These are phyloP conservation scores for Aphelenchoides avenae DNA, from an alignment of 1,140 invertebrate species.

Conservation along the genomic window DNA sequence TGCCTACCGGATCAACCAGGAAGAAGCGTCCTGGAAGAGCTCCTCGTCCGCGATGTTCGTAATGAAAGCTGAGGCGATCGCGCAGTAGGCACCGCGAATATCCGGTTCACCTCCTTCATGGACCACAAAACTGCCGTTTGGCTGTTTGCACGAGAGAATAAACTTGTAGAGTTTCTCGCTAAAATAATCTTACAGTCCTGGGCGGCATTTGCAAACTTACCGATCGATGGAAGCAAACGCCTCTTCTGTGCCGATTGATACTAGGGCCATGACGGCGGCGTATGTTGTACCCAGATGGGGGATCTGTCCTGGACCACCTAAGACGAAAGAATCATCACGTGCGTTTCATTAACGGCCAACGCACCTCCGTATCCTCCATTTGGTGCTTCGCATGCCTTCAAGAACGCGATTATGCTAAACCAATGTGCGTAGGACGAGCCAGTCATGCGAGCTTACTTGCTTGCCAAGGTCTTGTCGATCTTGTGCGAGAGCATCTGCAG, in stretches of 20 bases:
- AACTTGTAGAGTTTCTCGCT: constrained; percentile 63
- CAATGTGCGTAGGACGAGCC: not conserved
- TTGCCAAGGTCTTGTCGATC: constrained; percentile 13
- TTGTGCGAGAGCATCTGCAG: constrained; percentile 22
- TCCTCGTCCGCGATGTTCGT: constrained; percentile 17
- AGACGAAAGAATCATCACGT: too few relatives aligned
- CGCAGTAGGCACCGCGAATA: constrained; percentile 86
- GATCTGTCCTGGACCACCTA: constrained; percentile 78
- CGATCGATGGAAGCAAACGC: constrained; percentile 81
- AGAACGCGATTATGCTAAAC: constrained; percentile 42
- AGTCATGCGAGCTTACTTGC: constrained; percentile 13
- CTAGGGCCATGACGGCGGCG: constrained; percentile 86
- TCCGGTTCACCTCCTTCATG: constrained; percentile 70
- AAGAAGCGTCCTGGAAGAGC: constrained; percentile 68
- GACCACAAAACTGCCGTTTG: constrained; percentile 85
- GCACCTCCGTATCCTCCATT: constrained; percentile 37
- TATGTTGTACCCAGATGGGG: constrained; percentile 93
- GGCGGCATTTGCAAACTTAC: constrained; percentile 58
- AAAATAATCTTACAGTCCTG: not conserved
- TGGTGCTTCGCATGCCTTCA: constrained; percentile 33
- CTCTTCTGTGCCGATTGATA: constrained; percentile 78
- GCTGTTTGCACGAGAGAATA: constrained; percentile 68
- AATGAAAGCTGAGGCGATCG: constrained; percentile 68
- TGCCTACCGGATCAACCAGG: constrained; percentile 69
- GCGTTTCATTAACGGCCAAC: not conserved